These are phyloP conservation scores for Holothuria scabra DNA, from an alignment of 53 echinoderm and acorn worm species.

Conservation along the genomic window DNA sequence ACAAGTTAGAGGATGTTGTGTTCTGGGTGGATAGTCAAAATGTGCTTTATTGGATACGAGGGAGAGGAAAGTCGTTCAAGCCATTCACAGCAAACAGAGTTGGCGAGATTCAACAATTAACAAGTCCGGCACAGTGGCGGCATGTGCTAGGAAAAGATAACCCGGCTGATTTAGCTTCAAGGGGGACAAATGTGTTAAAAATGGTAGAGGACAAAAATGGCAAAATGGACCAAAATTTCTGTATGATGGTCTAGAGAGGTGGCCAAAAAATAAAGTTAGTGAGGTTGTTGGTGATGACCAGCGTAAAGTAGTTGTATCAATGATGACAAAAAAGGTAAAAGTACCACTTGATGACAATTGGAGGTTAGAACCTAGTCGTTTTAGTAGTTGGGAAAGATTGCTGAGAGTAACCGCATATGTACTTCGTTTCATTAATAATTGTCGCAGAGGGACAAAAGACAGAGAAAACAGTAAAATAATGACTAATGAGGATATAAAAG, in stretches of 20 bases:
- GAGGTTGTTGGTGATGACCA: conserved; percentile 17
- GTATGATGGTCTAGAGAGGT: neutral
- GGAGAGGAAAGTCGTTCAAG: conserved; percentile 4
- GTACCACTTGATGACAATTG: neutral
- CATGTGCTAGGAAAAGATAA: conserved; percentile 53
- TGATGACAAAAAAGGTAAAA: neutral
- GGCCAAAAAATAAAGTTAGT: conserved; percentile 25
- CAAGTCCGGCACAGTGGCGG: conserved; percentile 35
- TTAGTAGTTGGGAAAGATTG: conserved; percentile 22
- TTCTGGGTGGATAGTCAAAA: conserved; percentile 29
- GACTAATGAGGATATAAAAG: neutral
- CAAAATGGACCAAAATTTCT: conserved; percentile 46
- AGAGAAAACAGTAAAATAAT: neutral
- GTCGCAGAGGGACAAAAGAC: neutral
- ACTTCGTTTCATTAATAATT: conserved; percentile 18
- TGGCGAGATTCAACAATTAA: conserved; percentile 53
- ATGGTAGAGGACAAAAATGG: conserved; percentile 38
- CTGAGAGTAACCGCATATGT: conserved; percentile 21
- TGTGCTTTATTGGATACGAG: conserved; percentile 24
- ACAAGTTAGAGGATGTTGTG: neutral
- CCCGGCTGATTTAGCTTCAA: conserved; percentile 58
- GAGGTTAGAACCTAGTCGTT: conserved; percentile 22
- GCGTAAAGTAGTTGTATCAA: conserved; percentile 33
- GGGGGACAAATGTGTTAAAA: conserved; percentile 38
- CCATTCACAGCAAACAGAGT: conserved; percentile 59